Conservation (phyloP, 2,113 vertebrate genomes). For the Pterocles orientalis region DNA sequence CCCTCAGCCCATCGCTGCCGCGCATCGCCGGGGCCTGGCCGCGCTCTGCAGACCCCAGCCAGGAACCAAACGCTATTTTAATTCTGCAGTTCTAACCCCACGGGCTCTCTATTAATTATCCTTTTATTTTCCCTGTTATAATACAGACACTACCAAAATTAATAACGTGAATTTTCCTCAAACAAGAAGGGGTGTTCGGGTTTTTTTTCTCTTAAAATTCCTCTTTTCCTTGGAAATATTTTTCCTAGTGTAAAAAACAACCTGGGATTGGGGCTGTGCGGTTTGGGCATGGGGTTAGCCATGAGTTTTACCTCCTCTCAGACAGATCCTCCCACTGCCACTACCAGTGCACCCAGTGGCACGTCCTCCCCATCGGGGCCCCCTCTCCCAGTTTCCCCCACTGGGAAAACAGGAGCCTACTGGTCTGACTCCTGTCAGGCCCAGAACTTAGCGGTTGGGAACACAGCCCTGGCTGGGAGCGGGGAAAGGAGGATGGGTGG, state of each 20-base stretch:
- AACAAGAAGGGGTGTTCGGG: rapidly evolving
- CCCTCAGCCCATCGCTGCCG: neutral
- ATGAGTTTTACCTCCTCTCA: neutral
- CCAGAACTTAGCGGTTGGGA: neutral
- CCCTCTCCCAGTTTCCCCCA: neutral
- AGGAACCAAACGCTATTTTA: rapidly evolving
- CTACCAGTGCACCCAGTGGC: neutral
- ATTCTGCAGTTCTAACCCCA: neutral
- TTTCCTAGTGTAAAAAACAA: neutral
- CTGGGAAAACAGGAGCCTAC: neutral
- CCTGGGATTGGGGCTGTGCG: neutral
- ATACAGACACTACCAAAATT: neutral
- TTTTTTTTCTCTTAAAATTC: neutral
- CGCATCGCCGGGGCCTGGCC: neutral
- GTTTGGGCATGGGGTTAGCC: neutral
- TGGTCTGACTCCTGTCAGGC: neutral
- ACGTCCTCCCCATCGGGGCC: rapidly evolving
- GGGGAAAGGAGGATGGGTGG: neutral
- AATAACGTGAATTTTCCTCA: neutral
- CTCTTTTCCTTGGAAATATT: neutral
- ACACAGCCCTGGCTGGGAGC: neutral
- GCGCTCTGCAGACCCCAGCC: rapidly evolving
- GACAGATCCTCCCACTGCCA: neutral
- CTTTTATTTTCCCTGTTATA: neutral
- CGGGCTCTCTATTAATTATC: neutral